Evolutionary conservation across 2,888 invertebrate species (phyloP).

Genomic region (Tipula vernalis): DNA sequence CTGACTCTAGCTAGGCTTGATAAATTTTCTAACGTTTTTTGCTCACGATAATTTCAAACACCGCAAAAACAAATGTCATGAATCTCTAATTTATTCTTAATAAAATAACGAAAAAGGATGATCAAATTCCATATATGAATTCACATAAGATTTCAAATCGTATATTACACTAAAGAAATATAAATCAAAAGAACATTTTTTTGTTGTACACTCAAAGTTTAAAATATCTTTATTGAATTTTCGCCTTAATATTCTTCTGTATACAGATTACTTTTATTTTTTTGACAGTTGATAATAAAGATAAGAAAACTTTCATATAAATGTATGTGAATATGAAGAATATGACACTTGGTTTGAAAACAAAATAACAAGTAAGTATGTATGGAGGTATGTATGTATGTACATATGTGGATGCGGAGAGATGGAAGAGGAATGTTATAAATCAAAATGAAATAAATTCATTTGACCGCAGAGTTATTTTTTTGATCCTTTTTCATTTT

Average conservation of each 20-base stretch:
- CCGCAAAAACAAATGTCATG: background rate
- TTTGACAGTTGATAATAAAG: background rate
- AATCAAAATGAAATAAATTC: background rate
- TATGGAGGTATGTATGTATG: background rate
- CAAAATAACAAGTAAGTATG: background rate
- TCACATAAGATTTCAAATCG: background rate
- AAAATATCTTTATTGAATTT: background rate
- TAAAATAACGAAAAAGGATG: background rate
- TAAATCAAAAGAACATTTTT: background rate
- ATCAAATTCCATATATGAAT: background rate
- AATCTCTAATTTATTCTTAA: background rate
- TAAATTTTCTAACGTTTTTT: background rate
- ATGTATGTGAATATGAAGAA: background rate
- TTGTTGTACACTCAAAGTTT: background rate
- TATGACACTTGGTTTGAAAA: background rate
- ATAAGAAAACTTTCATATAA: background rate
- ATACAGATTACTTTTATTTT: background rate
- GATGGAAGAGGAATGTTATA: background rate
- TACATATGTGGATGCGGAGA: too few species aligned
- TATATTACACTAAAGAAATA: background rate
- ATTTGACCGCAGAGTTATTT: constrained; percentile 4
- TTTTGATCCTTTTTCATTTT: background rate
- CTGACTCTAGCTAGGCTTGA: background rate
- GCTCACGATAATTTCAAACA: background rate
- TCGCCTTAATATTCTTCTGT: background rate